Evolutionary conservation across 1,140 invertebrate genomes (phyloP).

Genomic region (Anastrepha obliqua): DNA sequence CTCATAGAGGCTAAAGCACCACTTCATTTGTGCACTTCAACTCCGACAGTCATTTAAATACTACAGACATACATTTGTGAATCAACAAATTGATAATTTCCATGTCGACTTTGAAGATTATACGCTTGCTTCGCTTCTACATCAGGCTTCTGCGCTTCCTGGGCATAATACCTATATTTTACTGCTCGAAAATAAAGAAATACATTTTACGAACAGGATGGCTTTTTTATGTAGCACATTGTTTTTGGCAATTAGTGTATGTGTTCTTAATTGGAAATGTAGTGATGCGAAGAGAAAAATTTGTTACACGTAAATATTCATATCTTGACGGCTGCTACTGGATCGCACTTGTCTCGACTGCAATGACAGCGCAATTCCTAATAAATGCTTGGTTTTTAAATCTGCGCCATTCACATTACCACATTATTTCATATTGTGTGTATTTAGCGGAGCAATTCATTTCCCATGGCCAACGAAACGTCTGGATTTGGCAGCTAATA

Average conservation of each 20-base stretch:
- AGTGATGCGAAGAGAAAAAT: background rate
- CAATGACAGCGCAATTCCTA: background rate
- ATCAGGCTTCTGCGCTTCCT: background rate
- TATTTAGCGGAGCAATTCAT: background rate
- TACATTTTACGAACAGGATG: background rate
- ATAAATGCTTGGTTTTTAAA: slow-evolving; percentile 9
- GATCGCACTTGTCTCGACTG: background rate
- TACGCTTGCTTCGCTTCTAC: background rate
- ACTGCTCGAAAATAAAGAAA: background rate
- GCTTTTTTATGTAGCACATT: background rate
- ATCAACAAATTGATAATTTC: too few species aligned
- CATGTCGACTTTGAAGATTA: background rate
- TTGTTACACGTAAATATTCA: background rate
- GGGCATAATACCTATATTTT: slow-evolving; percentile 15
- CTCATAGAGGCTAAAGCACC: background rate
- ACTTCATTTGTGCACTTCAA: background rate
- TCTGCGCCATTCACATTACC: background rate
- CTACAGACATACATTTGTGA: background rate
- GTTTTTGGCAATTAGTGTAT: background rate
- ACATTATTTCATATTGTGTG: background rate
- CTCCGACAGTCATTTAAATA: background rate
- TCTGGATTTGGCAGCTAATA: background rate
- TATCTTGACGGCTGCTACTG: background rate
- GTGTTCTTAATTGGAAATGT: background rate
- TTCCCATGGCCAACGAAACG: background rate